Evolutionary conservation across 2,888 invertebrate genomes (phyloP).

Genomic region (Pediacus dermestoides): DNA sequence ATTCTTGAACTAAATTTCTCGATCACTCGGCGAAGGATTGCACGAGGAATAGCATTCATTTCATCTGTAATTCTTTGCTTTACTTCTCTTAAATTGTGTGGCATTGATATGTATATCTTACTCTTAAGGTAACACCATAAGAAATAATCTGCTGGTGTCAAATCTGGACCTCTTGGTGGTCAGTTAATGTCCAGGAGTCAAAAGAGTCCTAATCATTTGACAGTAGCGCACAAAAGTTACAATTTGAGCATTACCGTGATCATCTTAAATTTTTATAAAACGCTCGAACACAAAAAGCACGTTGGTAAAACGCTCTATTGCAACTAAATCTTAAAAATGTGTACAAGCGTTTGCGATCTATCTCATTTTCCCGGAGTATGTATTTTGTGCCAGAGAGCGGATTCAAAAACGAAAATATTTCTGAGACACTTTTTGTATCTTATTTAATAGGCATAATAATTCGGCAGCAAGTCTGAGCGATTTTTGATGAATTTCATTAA

Average conservation of each 20-base stretch:
- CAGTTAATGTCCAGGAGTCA: conserved; percentile 16
- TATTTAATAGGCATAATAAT: too few relatives aligned
- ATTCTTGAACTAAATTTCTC: conserved; percentile 23
- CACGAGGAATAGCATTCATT: conserved; percentile 28
- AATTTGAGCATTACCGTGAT: too few relatives aligned
- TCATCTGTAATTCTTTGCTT: conserved; percentile 30
- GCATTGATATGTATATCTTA: conserved; percentile 25
- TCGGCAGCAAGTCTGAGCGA: too few relatives aligned
- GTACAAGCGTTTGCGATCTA: too few relatives aligned
- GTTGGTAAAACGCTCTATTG: too few relatives aligned
- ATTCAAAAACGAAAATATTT: conserved; percentile 6
- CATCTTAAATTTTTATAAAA: too few relatives aligned
- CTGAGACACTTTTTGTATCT: conserved; percentile 1
- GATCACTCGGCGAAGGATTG: conserved; percentile 27
- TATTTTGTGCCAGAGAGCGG: conserved; percentile 2
- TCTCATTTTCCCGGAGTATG: too few relatives aligned
- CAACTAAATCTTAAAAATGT: too few relatives aligned
- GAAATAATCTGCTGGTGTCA: conserved; percentile 28
- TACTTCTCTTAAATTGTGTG: conserved; percentile 15
- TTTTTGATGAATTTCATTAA: too few relatives aligned
- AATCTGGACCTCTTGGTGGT: conserved; percentile 26
- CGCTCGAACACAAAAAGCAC: too few relatives aligned
- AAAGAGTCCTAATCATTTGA: conserved; percentile 3
- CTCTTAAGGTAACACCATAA: too few relatives aligned
- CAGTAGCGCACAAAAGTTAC: conserved; percentile 4